phyloP scores from a whole-genome alignment of 92 coral and sea anemone genomes.

The Anthopleura xanthogrammica region DNA sequence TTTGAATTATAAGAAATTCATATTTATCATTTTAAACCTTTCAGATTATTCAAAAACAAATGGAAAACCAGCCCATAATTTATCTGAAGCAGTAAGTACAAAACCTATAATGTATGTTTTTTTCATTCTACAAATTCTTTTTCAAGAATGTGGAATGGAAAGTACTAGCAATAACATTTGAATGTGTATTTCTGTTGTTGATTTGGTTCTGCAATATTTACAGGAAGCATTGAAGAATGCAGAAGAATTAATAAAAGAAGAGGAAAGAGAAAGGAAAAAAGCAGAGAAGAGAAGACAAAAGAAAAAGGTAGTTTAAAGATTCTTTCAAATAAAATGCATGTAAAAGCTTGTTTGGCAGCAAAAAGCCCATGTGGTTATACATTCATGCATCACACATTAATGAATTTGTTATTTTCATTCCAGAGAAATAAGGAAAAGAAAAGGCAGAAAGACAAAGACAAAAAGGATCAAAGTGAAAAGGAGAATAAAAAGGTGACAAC shows the following conservation, averaged over 20 bases:
- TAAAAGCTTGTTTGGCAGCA: too few species aligned
- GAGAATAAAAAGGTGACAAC: slow-evolving; percentile 75
- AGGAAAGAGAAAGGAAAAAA: slow-evolving; percentile 86
- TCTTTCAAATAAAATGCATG: background rate
- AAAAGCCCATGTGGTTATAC: too few species aligned
- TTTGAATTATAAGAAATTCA: background rate
- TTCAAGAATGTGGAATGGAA: background rate
- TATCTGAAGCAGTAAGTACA: slow-evolving; percentile 75
- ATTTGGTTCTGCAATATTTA: background rate
- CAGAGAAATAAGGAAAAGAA: slow-evolving; percentile 75
- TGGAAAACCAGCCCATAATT: slow-evolving; percentile 71
- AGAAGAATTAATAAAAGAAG: slow-evolving; percentile 93
- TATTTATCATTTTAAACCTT: background rate
- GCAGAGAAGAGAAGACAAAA: slow-evolving; percentile 95
- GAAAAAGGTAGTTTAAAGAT: slow-evolving; percentile 69
- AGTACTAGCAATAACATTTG: background rate
- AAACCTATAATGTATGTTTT: background rate
- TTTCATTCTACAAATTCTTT: background rate
- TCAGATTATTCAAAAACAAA: slow-evolving; percentile 32
- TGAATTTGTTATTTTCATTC: background rate
- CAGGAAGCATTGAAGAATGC: slow-evolving; percentile 99
- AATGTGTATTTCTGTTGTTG: background rate
- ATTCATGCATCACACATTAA: background rate
- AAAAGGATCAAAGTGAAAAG: slow-evolving; percentile 70
- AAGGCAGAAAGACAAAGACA: slow-evolving; percentile 72